Conservation (phyloP, 2,888 invertebrate genomes). For the Caenorhabditis angaria region DNA sequence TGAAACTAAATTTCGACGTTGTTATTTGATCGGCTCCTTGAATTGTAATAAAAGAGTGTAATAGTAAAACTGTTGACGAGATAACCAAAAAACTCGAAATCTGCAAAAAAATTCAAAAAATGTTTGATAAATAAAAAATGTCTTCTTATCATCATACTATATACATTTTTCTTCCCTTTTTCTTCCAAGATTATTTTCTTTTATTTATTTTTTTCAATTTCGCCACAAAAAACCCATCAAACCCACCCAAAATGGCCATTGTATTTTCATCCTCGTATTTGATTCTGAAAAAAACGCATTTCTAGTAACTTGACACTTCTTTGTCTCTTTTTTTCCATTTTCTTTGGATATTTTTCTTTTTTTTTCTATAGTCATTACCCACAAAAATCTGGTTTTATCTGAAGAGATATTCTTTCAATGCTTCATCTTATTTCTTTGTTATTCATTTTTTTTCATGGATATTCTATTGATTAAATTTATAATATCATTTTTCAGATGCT, state of each 20-base stretch:
- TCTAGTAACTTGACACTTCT: not conserved
- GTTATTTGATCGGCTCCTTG: not conserved
- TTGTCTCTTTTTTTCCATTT: slow-evolving; percentile 14
- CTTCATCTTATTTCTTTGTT: slow-evolving; percentile 9
- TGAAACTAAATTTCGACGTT: not conserved
- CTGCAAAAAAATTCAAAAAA: not conserved
- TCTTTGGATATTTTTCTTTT: slow-evolving; percentile 6
- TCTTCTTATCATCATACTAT: no score
- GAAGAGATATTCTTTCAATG: slow-evolving; percentile 16
- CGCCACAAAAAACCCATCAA: not conserved
- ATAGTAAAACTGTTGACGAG: not conserved
- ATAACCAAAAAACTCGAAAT: not conserved
- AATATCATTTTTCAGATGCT: slow-evolving; percentile 11
- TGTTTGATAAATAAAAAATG: no score
- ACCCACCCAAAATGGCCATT: not conserved
- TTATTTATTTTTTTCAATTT: not conserved
- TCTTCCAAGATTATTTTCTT: not conserved
- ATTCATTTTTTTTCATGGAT: not conserved
- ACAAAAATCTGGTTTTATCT: slow-evolving; percentile 33
- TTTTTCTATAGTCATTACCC: slow-evolving; percentile 8
- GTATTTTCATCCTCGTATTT: not conserved
- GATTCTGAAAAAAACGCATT: not conserved
- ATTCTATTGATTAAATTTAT: not conserved
- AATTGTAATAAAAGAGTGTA: not conserved
- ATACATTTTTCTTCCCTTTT: no score